A percentile compares a stretch with the other conserved stretches of the same genome.
Conservation (phyloP, 2,113 vertebrate species). For the Elephantulus edwardii region DNA sequence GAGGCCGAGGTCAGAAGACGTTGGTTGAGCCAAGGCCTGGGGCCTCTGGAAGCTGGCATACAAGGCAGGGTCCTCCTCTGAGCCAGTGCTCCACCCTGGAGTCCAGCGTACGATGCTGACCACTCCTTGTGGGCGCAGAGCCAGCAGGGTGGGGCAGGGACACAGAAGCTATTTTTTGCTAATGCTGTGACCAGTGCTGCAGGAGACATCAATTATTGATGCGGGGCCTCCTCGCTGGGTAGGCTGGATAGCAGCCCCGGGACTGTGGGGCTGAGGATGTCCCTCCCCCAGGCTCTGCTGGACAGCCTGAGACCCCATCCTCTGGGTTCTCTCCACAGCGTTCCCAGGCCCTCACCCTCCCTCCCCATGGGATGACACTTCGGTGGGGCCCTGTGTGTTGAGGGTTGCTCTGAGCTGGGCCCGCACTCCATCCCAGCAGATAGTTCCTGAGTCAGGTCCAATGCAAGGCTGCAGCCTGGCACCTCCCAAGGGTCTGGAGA, state of each 20-base stretch:
- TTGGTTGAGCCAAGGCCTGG: fast-evolving
- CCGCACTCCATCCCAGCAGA: background rate
- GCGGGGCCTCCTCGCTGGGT: background rate
- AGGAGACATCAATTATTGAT: conserved; percentile 43
- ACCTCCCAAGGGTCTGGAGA: no score
- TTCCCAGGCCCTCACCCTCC: background rate
- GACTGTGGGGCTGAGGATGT: no score
- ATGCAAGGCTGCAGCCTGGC: background rate
- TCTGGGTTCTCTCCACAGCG: background rate
- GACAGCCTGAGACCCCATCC: background rate
- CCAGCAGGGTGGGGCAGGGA: background rate
- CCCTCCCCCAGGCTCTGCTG: background rate
- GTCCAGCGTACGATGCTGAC: no score
- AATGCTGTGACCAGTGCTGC: background rate
- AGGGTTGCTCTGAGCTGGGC: background rate
- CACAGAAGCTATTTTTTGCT: conserved; percentile 27
- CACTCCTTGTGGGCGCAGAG: no score
- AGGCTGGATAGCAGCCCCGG: no score
- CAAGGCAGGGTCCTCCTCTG: background rate
- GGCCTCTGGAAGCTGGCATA: no score
- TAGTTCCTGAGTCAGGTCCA: background rate
- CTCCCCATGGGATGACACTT: background rate
- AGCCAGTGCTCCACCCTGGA: no score
- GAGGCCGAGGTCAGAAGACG: background rate
- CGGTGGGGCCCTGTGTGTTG: background rate